phyloP scores from a whole-genome alignment of 2,797 vertebrate species.

The Gambelia wislizenii region DNA sequence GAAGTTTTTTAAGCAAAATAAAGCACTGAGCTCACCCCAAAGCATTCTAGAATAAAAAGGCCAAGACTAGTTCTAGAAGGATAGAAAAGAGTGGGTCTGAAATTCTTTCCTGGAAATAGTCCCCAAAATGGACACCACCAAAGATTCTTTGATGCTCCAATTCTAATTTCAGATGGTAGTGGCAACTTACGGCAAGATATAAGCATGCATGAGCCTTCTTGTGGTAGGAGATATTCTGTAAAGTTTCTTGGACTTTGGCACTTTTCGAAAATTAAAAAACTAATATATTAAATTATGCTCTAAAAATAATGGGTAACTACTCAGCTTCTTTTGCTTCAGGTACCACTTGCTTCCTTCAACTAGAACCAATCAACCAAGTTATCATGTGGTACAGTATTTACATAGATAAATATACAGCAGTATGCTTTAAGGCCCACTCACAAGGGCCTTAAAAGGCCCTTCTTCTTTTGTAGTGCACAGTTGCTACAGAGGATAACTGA shows the following conservation, averaged over 20 bases:
- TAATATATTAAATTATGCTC: not conserved
- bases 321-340: not conserved
- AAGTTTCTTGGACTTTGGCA: not conserved
- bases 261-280: not conserved
- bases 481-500: not conserved
- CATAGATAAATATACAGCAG: no score
- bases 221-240: not conserved
- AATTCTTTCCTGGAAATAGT: not conserved
- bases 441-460: no score
- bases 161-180: not conserved
- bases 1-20: not conserved
- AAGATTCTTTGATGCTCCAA: not conserved
- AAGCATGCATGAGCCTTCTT: not conserved
- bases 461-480: not conserved
- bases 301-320: not conserved
- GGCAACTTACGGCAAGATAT: not conserved
- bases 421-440: no score
- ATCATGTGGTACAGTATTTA: no score
- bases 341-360: not conserved
- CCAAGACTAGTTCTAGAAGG: not conserved
- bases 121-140: not conserved
- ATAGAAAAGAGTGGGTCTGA: not conserved
- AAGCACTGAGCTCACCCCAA: not conserved
- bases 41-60: not conserved
- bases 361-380: not conserved